These are phyloP conservation scores for Perithous albicinctus DNA, from an alignment of 2,888 invertebrate genomes.

Conservation along the genomic window DNA sequence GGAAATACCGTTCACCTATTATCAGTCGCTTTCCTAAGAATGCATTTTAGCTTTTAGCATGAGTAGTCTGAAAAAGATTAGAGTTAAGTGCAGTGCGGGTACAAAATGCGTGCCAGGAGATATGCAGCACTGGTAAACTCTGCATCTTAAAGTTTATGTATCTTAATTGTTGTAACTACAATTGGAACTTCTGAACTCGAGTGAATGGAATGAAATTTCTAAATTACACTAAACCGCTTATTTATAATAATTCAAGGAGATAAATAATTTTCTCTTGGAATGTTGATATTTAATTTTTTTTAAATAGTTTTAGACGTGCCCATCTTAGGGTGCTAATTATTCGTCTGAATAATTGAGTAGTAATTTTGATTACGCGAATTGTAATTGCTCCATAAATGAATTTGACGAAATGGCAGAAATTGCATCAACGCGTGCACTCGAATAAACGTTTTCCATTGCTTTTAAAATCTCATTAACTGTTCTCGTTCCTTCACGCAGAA, in stretches of 20 bases:
- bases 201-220: too few relatives aligned
- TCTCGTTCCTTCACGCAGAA: background rate
- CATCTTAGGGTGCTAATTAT: too few relatives aligned
- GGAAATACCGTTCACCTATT: background rate
- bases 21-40: background rate
- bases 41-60: background rate
- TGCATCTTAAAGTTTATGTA: background rate
- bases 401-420: conserved; percentile 7
- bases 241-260: too few relatives aligned
- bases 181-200: too few relatives aligned
- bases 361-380: conserved; percentile 29
- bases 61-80: background rate
- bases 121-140: background rate
- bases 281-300: too few relatives aligned
- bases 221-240: background rate
- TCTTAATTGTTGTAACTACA: too few relatives aligned
- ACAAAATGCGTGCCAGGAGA: background rate
- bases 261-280: too few relatives aligned
- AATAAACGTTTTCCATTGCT: conserved; percentile 22
- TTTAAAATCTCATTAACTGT: conserved; percentile 54
- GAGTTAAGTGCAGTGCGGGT: background rate
- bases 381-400: conserved; percentile 30
- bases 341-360: conserved; percentile 5
- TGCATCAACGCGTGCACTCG: conserved; percentile 25
- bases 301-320: too few relatives aligned